These are phyloP conservation scores for Polypterus bichir DNA, from an alignment of 2,113 vertebrate species.

Conservation along the genomic window DNA sequence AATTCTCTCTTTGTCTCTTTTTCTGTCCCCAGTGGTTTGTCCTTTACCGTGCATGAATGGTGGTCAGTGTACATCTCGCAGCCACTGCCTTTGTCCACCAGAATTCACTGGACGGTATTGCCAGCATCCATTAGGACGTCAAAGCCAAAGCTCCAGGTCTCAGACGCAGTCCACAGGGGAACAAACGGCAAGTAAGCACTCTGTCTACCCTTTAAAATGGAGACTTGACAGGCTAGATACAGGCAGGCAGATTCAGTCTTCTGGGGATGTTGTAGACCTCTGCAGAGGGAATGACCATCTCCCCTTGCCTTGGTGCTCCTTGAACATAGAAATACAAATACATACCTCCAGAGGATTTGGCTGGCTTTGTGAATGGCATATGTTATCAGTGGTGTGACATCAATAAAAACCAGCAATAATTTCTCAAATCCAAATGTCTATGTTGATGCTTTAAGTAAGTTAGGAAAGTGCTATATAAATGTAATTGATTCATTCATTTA, in stretches of 20 bases:
- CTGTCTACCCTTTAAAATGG: constrained; percentile 54
- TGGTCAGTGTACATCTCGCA: constrained; percentile 74
- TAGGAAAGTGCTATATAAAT: too few species aligned
- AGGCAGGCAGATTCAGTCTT: constrained; percentile 15
- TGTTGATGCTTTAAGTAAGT: too few species aligned
- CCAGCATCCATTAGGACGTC: constrained; percentile 58
- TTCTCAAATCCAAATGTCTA: too few species aligned
- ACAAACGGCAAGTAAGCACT: constrained; percentile 58
- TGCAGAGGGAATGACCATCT: too few species aligned
- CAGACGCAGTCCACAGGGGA: constrained; percentile 43
- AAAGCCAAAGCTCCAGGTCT: constrained; percentile 24
- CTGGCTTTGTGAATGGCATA: too few species aligned
- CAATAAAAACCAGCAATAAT: too few species aligned
- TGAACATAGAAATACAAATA: too few species aligned
- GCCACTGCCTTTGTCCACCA: constrained; percentile 71
- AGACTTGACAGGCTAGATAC: constrained; percentile 21
- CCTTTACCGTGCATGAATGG: constrained; percentile 82
- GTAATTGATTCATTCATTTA: too few species aligned
- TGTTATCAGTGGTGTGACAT: too few species aligned
- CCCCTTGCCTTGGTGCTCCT: too few species aligned
- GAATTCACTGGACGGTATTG: constrained; percentile 79
- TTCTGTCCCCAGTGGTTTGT: constrained; percentile 63
- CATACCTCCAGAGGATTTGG: too few species aligned
- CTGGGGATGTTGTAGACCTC: too few species aligned
- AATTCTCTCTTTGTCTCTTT: constrained; percentile 2